Base-by-base conservation (phyloP, 2,888 invertebrate genomes). In the Drosophila mimica region DNA sequence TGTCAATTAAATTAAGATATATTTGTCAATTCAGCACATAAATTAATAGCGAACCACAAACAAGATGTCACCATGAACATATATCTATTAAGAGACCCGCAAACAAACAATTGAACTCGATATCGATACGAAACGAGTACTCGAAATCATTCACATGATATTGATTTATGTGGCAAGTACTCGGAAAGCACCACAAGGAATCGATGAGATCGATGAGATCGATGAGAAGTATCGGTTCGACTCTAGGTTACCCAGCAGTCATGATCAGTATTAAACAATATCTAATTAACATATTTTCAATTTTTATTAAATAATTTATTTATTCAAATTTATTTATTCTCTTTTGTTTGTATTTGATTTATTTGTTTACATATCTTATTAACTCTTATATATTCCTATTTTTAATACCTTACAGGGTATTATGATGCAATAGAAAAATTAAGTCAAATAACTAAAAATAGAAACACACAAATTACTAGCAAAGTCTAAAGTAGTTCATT, bases 81-180 rank as follows among this genome's bases (percentile, higher is more conserved):
- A 53, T 72, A 58, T 57, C 77, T 61, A 70, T 64, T 48, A 63
- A 64, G 57, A 68, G 62, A 15, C 46, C 52, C n/a, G 25, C 54
- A 6, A 62, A 58, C 46, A 48, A 64, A 34, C 77, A 80, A 80
- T 80, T 80, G 53, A 65, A 53, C 25, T 51, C 25, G 57, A 40
- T 34, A 67, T 76, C 20, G 67, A 72, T 73, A 76, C 65, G 40
- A 48, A 57, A 48, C 52, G 60, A 64, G 58, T 66, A 73, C 74
- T 88, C 60, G 58, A 67, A 59, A 59, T 43, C 61, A 68, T 64
- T 51, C 48, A 25, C 64, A 38, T 81, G 73, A 69, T 76, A 76
- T 77, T 70, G 77, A 81, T 83, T 38, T 38, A n/a, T 56, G n/a
- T 1, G 17, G 2, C 57, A 38, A 62, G 38, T 52, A 13, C 62